Conservation (phyloP, 2,888 invertebrate genomes). For the Andrena chrysosceles region DNA sequence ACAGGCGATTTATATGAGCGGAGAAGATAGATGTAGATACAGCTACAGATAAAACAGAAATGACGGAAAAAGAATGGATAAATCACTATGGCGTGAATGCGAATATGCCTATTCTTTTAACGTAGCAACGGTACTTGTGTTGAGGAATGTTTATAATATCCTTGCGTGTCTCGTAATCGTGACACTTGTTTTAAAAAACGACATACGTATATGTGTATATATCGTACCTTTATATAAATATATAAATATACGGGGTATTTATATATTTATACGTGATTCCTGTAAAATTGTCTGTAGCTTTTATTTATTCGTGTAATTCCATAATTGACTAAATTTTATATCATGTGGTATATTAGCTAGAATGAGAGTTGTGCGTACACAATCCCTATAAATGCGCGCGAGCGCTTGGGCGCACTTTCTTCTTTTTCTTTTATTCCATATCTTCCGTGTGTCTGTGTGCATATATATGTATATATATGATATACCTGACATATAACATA, state of each 20-base stretch:
- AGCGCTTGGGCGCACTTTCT: constrained; percentile 57
- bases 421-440: constrained; percentile 22
- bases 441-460: constrained; percentile 21
- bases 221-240: constrained; percentile 39
- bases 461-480: constrained; percentile 26
- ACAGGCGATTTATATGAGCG: constrained; percentile 49
- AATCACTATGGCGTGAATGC: constrained; percentile 37
- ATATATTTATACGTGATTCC: constrained; percentile 53
- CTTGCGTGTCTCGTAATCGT: constrained; percentile 52
- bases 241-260: constrained; percentile 48
- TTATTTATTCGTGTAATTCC: constrained; percentile 69
- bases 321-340: constrained; percentile 82
- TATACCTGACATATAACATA: constrained; percentile 66
- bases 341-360: constrained; percentile 74
- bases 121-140: constrained; percentile 43
- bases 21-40: constrained; percentile 42
- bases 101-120: constrained; percentile 37
- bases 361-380: constrained; percentile 72
- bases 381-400: constrained; percentile 70
- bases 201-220: constrained; percentile 58
- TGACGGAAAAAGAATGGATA: constrained; percentile 23
- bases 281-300: constrained; percentile 72
- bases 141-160: constrained; percentile 63
- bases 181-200: constrained; percentile 71
- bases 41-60: constrained; percentile 23